These are phyloP conservation scores for Sebastes hubbsi DNA, from an alignment of 2,797 vertebrate genomes.

Conservation along the genomic window DNA sequence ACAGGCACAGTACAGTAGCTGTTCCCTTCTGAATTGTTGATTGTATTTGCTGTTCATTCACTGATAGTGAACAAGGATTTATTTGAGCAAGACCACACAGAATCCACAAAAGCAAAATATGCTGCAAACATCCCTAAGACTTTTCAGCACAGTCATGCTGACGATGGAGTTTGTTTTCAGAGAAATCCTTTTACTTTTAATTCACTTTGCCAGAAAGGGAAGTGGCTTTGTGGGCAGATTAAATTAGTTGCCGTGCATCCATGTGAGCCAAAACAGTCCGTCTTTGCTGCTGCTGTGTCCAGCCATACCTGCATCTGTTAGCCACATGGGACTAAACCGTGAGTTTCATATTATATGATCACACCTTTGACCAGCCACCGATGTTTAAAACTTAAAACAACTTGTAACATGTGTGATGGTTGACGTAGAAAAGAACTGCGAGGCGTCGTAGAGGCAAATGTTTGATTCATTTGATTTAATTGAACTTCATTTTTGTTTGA, in stretches of 20 bases:
- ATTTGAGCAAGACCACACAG: background rate
- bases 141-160: background rate
- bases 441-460: background rate
- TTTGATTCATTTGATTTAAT: background rate
- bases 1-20: background rate
- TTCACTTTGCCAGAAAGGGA: background rate
- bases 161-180: background rate
- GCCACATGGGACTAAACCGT: background rate
- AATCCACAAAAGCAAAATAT: background rate
- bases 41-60: background rate
- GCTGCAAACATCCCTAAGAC: background rate
- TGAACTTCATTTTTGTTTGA: background rate
- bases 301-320: background rate
- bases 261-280: background rate
- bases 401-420: background rate
- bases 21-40: too few relatives aligned
- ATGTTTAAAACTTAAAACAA: background rate
- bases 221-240: background rate
- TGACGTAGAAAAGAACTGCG: background rate
- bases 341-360: background rate
- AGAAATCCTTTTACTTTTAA: background rate
- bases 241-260: background rate
- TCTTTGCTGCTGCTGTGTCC: background rate
- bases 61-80: background rate
- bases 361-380: background rate